phyloP scores from a whole-genome alignment of 2,797 vertebrate species.

The Xenentodon cancila region DNA sequence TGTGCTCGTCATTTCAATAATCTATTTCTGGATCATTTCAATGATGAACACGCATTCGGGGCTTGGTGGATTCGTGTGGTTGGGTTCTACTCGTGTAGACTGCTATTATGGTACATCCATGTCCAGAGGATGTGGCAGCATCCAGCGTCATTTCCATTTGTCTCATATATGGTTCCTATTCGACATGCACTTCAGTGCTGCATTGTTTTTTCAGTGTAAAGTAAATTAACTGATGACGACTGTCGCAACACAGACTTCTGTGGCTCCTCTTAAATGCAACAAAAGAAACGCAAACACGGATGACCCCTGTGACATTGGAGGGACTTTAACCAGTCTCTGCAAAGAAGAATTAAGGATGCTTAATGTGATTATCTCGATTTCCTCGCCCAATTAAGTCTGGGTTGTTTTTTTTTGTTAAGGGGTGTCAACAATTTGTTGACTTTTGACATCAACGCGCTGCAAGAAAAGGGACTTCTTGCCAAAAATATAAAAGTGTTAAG shows the following conservation, averaged over 20 bases:
- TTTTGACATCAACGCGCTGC: slow-evolving; percentile 60
- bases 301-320: slow-evolving; percentile 59
- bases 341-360: slow-evolving; percentile 65
- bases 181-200: slow-evolving; percentile 61
- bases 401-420: slow-evolving; percentile 24
- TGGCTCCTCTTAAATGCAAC: slow-evolving; percentile 32
- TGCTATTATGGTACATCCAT: slow-evolving; percentile 39
- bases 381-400: slow-evolving; percentile 66
- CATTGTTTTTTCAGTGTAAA: slow-evolving; percentile 62
- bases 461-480: slow-evolving; percentile 25
- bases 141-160: slow-evolving; percentile 51
- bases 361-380: slow-evolving; percentile 80
- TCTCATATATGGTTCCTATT: slow-evolving; percentile 54
- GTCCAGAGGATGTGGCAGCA: slow-evolving; percentile 30
- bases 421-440: slow-evolving; percentile 56
- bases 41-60: no score
- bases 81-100: slow-evolving; percentile 19
- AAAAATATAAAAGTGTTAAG: slow-evolving; percentile 53
- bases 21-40: no score
- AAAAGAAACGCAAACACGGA: slow-evolving; percentile 54
- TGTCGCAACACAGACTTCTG: slow-evolving; percentile 49
- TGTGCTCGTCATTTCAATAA: no score
- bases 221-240: slow-evolving; percentile 73
- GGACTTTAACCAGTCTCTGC: slow-evolving; percentile 31
- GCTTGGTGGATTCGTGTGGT: slow-evolving; percentile 17